These are phyloP conservation scores for Melitaea athalia DNA, from an alignment of 2,888 invertebrate genomes.

Conservation along the genomic window DNA sequence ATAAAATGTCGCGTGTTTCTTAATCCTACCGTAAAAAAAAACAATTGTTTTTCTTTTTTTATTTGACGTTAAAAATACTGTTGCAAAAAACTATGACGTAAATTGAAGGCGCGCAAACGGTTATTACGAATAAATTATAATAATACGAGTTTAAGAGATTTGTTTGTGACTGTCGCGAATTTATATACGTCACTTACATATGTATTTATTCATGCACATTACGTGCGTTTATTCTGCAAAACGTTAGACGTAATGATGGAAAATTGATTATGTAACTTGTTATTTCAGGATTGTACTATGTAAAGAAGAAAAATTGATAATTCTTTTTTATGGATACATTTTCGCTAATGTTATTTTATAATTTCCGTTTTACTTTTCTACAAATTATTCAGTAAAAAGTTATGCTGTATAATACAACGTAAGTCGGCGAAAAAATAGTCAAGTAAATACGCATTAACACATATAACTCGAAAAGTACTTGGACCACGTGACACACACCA, in stretches of 20 bases:
- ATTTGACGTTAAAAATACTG: neutral
- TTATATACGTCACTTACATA: neutral
- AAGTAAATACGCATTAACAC: too few species aligned
- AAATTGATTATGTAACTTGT: neutral
- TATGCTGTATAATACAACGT: too few species aligned
- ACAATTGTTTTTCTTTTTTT: conserved; percentile 5
- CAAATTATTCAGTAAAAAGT: too few species aligned
- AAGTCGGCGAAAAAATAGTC: too few species aligned
- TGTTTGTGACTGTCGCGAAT: conserved; percentile 3
- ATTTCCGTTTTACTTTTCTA: too few species aligned
- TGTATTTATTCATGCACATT: neutral
- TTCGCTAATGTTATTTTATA: too few species aligned
- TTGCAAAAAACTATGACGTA: conserved; percentile 24
- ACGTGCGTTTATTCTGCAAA: neutral
- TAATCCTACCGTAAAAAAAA: conserved; percentile 14
- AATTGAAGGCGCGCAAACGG: neutral
- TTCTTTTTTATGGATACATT: too few species aligned
- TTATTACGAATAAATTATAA: conserved; percentile 8
- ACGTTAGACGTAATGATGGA: neutral
- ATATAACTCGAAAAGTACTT: too few species aligned
- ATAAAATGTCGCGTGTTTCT: conserved; percentile 18
- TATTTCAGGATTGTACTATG: neutral
- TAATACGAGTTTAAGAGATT: conserved; percentile 1
- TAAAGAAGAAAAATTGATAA: neutral
- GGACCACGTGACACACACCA: too few species aligned